Percentiles rank a stretch among this genome's conserved stretches.
phyloP scores from a whole-genome alignment of 1,140 invertebrate species.

The Rhagoletis pomonella region DNA sequence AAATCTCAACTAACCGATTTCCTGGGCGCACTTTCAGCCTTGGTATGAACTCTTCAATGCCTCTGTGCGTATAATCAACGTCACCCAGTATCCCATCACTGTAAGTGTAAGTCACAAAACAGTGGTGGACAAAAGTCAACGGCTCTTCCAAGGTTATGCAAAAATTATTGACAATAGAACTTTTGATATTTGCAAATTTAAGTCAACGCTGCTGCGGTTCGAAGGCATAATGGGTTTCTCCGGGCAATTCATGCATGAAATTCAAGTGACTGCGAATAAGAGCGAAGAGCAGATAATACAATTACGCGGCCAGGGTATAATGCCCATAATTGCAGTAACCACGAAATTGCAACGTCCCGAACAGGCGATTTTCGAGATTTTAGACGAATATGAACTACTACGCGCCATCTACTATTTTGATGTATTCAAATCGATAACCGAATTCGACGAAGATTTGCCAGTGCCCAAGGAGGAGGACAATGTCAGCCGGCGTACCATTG shows the following conservation, averaged over 20 bases:
- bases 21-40: conserved; percentile 58
- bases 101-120: neutral
- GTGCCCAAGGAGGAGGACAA: conserved; percentile 56
- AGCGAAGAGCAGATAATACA: conserved; percentile 60
- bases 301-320: conserved; percentile 65
- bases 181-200: conserved; percentile 57
- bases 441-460: conserved; percentile 55
- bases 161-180: conserved; percentile 58
- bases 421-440: conserved; percentile 66
- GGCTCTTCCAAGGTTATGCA: conserved; percentile 60
- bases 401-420: conserved; percentile 68
- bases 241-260: conserved; percentile 62
- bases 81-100: conserved; percentile 60
- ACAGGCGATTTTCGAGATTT: conserved; percentile 56
- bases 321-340: conserved; percentile 61
- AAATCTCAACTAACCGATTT: neutral
- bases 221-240: conserved; percentile 64
- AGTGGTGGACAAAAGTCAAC: conserved; percentile 12
- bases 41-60: conserved; percentile 66
- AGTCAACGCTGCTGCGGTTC: conserved; percentile 57
- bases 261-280: conserved; percentile 62
- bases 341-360: neutral
- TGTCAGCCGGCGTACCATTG: neutral
- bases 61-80: conserved; percentile 59
- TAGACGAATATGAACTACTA: conserved; percentile 63